Percentiles rank a stretch among this genome's conserved stretches.
These are phyloP conservation scores for Ceyx melanurus DNA, from an alignment of 2,113 vertebrate species.

Conservation along the genomic window DNA sequence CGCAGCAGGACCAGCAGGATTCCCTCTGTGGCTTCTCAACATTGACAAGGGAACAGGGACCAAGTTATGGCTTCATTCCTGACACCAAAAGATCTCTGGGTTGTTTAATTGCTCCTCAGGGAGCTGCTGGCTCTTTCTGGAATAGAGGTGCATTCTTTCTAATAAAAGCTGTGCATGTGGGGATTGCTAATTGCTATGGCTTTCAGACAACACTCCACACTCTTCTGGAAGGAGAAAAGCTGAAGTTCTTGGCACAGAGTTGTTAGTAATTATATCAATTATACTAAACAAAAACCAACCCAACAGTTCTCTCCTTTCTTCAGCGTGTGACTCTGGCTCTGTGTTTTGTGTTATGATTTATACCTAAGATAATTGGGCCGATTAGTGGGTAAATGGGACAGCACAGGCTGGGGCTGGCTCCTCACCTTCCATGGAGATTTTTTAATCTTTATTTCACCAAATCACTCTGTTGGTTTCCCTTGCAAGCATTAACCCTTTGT, in stretches of 20 bases:
- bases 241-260: slow-evolving; percentile 71
- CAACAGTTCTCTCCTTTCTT: slow-evolving; percentile 66
- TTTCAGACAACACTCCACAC: slow-evolving; percentile 46
- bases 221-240: slow-evolving; percentile 45
- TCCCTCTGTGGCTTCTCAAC: not conserved
- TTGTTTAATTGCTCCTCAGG: not conserved
- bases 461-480: slow-evolving; percentile 5
- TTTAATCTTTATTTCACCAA: slow-evolving; percentile 53
- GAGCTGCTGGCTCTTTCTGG: slow-evolving; percentile 35
- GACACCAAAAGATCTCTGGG: not conserved
- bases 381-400: slow-evolving; percentile 67
- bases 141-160: slow-evolving; percentile 54
- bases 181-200: slow-evolving; percentile 63
- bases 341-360: slow-evolving; percentile 78
- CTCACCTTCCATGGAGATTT: slow-evolving; percentile 36
- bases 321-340: slow-evolving; percentile 69
- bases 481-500: slow-evolving; percentile 14
- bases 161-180: slow-evolving; percentile 57
- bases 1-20: not conserved
- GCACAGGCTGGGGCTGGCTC: slow-evolving; percentile 65
- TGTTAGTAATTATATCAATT: slow-evolving; percentile 76
- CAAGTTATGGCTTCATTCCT: not conserved
- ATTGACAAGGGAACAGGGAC: not conserved
- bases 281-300: slow-evolving; percentile 70
- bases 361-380: slow-evolving; percentile 75